Evolutionary conservation across 2,113 vertebrate species (phyloP).

Genomic region (Protobothrops flavoviridis): DNA sequence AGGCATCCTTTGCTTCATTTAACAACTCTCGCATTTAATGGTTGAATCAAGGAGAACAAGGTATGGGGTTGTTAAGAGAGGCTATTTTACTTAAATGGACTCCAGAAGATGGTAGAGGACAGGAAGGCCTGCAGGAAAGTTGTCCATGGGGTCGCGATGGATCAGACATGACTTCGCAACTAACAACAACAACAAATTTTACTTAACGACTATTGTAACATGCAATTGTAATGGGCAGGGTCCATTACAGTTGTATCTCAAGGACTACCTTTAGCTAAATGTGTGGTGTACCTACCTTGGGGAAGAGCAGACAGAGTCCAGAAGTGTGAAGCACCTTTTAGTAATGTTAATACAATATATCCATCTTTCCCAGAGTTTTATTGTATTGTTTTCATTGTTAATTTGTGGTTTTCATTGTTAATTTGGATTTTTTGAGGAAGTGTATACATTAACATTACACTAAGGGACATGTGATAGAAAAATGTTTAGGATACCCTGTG

Average conservation of each 20-base stretch:
- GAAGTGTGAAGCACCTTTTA: not conserved
- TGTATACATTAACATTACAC: not conserved
- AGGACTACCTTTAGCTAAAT: not conserved
- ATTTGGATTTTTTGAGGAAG: not conserved
- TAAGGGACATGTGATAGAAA: not conserved
- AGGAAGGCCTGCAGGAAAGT: too few relatives aligned
- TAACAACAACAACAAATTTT: too few relatives aligned
- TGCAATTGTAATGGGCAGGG: not conserved
- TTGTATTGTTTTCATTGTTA: not conserved
- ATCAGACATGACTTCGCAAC: too few relatives aligned
- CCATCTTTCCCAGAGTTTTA: not conserved
- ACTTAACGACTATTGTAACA: too few relatives aligned
- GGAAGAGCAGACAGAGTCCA: not conserved
- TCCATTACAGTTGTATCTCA: not conserved
- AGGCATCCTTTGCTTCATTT: too few relatives aligned
- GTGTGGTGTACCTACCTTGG: not conserved
- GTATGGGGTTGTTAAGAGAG: too few relatives aligned
- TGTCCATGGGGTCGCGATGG: too few relatives aligned
- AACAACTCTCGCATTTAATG: too few relatives aligned
- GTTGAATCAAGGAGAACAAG: too few relatives aligned
- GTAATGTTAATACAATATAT: not conserved
- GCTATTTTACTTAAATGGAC: too few relatives aligned
- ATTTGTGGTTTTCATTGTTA: not conserved
- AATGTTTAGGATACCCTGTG: not conserved
- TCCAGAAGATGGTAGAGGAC: too few relatives aligned